Conservation (phyloP, 1,140 invertebrate genomes). For the Brachionus rubens region DNA sequence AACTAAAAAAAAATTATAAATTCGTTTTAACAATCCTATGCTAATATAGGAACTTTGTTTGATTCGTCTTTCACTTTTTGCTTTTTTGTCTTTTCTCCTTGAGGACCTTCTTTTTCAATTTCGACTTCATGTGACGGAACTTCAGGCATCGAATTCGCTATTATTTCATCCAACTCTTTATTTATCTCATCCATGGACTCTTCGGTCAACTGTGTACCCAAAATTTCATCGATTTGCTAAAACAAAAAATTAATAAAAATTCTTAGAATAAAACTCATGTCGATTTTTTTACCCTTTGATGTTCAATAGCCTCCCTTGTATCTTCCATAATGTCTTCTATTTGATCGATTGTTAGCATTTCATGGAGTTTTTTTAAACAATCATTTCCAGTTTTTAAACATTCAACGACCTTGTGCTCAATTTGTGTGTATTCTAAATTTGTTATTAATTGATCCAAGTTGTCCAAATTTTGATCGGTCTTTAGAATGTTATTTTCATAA, state of each 20-base stretch:
- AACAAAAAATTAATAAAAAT: neutral
- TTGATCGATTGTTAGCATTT: slow-evolving; percentile 42
- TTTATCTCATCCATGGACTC: slow-evolving; percentile 36
- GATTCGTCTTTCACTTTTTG: neutral
- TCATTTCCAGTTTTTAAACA: slow-evolving; percentile 40
- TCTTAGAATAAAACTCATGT: no score
- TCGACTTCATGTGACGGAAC: slow-evolving; percentile 8
- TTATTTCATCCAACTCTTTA: slow-evolving; percentile 30
- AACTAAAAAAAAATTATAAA: neutral
- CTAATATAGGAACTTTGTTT: neutral
- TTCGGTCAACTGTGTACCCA: slow-evolving; percentile 23
- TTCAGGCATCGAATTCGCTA: slow-evolving; percentile 1
- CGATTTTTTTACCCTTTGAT: slow-evolving; percentile 38
- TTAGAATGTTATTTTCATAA: slow-evolving; percentile 25
- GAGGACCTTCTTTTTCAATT: neutral
- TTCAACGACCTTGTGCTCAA: slow-evolving; percentile 40
- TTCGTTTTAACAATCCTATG: neutral
- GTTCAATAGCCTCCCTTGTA: slow-evolving; percentile 26
- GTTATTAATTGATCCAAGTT: slow-evolving; percentile 30
- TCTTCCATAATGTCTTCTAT: slow-evolving; percentile 46
- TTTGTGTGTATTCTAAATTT: slow-evolving; percentile 42
- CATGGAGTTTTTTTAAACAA: slow-evolving; percentile 29
- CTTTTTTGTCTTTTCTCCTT: neutral
- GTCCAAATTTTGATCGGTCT: slow-evolving; percentile 36
- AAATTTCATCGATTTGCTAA: slow-evolving; percentile 32